Evolutionary conservation across 2,797 vertebrate species (phyloP).

Genomic region (Chloroceryle amazona): DNA sequence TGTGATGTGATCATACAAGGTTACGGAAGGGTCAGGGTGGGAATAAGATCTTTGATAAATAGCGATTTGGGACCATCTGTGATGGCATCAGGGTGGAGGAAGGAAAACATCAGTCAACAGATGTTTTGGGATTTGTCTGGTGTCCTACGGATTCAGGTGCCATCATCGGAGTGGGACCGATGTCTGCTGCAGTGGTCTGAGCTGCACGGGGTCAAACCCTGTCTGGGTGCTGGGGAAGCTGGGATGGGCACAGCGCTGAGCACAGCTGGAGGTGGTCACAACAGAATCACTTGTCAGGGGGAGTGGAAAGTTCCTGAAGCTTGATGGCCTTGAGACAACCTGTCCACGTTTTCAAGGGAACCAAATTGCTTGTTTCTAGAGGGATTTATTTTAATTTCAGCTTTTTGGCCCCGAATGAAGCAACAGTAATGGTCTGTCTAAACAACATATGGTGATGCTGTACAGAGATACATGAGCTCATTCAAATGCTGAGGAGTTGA

Average conservation of each 20-base stretch:
- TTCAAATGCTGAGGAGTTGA: not conserved
- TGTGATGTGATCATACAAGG: not conserved
- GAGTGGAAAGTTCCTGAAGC: not conserved
- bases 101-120: not conserved
- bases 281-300: not conserved
- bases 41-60: not conserved
- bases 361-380: not conserved
- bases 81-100: not conserved
- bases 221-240: not conserved
- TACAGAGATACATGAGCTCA: not conserved
- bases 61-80: not conserved
- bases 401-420: not conserved
- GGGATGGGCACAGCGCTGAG: fast-evolving
- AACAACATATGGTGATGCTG: not conserved
- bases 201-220: fast-evolving
- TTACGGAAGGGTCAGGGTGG: not conserved
- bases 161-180: fast-evolving
- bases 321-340: not conserved
- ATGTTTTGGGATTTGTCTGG: not conserved
- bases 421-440: not conserved
- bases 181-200: fast-evolving
- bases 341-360: not conserved
- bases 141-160: not conserved
- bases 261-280: fast-evolving
- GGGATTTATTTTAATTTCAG: not conserved